Conservation (phyloP, 2,888 invertebrate species). For the Chelonus formosanus region DNA sequence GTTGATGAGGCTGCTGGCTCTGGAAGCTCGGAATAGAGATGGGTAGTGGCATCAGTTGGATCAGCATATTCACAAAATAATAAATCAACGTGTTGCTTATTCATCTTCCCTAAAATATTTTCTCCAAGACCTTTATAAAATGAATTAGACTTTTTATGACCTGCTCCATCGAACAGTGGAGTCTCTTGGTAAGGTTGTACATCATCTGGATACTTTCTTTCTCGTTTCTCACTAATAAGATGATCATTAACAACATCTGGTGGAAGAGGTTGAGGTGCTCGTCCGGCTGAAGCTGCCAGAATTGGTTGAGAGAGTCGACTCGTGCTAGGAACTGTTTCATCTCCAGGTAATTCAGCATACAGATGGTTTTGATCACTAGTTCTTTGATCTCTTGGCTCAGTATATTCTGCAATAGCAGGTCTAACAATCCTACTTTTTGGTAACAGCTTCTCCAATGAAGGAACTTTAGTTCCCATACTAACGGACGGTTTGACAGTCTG, state of each 20-base stretch:
- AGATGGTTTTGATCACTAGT: slow-evolving; percentile 66
- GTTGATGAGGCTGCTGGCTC: slow-evolving; percentile 63
- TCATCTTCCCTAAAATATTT: slow-evolving; percentile 61
- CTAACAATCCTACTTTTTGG: slow-evolving; percentile 62
- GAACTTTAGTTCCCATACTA: slow-evolving; percentile 70
- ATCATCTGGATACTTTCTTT: slow-evolving; percentile 36
- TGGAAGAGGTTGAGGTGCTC: slow-evolving; percentile 57
- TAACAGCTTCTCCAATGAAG: slow-evolving; percentile 70
- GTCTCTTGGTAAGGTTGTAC: slow-evolving; percentile 37
- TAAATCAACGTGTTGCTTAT: slow-evolving; percentile 55
- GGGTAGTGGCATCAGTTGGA: slow-evolving; percentile 67
- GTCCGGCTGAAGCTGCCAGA: slow-evolving; percentile 48
- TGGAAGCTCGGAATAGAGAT: slow-evolving; percentile 69
- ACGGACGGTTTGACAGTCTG: slow-evolving; percentile 65
- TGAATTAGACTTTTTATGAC: slow-evolving; percentile 27
- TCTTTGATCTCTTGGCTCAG: slow-evolving; percentile 64
- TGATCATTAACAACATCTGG: slow-evolving; percentile 57
- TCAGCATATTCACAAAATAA: slow-evolving; percentile 69
- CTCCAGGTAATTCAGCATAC: slow-evolving; percentile 72
- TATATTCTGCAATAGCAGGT: slow-evolving; percentile 65
- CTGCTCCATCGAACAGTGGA: background rate
- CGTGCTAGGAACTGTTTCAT: slow-evolving; percentile 64
- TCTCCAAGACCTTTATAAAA: slow-evolving; percentile 73
- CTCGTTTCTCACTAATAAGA: slow-evolving; percentile 43
- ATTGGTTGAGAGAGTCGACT: slow-evolving; percentile 57